Conservation (phyloP, 2,113 vertebrate genomes). For the Platichthys stellatus region DNA sequence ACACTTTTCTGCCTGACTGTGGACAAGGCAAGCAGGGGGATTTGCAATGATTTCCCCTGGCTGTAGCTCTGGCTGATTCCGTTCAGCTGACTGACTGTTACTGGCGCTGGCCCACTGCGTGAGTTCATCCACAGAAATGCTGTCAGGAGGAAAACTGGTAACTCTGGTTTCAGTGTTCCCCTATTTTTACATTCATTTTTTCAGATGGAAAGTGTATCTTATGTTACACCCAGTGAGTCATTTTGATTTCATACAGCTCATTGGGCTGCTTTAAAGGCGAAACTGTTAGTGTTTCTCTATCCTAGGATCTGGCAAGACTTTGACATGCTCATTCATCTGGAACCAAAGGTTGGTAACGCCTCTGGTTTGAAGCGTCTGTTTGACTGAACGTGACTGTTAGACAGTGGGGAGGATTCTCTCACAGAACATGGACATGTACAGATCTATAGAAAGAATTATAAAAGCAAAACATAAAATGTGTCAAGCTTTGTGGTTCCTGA, state of each 20-base stretch:
- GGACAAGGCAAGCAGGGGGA: conserved; percentile 57
- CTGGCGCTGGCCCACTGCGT: conserved; percentile 28
- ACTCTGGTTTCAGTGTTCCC: conserved; percentile 10
- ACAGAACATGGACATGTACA: not conserved
- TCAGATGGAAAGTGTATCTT: not conserved
- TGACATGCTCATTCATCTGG: not conserved
- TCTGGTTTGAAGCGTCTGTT: not conserved
- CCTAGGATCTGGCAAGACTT: not conserved
- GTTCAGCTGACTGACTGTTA: conserved; percentile 47
- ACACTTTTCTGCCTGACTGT: conserved; percentile 72
- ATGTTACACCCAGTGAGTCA: not conserved
- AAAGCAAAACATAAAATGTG: conserved; percentile 13
- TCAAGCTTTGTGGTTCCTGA: not conserved
- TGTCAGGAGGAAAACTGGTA: conserved; percentile 35
- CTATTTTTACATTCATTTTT: conserved; percentile 1
- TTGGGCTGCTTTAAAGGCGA: not conserved
- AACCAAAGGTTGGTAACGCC: not conserved
- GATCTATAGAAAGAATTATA: conserved; percentile 12
- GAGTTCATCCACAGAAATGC: conserved; percentile 44
- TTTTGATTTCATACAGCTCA: not conserved
- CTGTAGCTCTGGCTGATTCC: conserved; percentile 45
- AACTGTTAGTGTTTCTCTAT: not conserved
- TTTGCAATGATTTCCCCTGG: conserved; percentile 69
- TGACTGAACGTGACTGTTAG: not conserved
- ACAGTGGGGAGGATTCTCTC: not conserved